These are phyloP conservation scores for Cyanoderma ruficeps DNA, from an alignment of 2,113 vertebrate genomes.

Conservation along the genomic window DNA sequence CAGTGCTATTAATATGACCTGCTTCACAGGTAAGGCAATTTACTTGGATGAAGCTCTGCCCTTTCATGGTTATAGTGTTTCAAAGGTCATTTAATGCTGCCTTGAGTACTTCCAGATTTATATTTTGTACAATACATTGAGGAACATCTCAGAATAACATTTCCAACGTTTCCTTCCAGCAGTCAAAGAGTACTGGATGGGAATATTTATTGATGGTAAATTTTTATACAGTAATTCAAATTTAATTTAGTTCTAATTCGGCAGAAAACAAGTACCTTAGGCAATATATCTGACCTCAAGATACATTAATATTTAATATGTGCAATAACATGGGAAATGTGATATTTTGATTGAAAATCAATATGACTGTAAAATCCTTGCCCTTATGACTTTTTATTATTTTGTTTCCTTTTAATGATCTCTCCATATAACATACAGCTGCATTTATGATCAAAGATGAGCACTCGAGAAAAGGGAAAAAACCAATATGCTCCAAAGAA, in stretches of 20 bases:
- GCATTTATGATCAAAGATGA: conserved; percentile 18
- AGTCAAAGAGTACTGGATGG: neutral
- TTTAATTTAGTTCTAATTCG: conserved; percentile 34
- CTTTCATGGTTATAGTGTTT: neutral
- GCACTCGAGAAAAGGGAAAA: neutral
- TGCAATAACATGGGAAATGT: neutral
- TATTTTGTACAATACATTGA: neutral
- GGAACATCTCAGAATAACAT: neutral
- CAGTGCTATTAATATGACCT: neutral
- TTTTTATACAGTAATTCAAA: neutral
- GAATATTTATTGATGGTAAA: conserved; percentile 25
- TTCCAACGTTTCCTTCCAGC: neutral
- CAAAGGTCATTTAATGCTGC: neutral
- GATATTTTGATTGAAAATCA: conserved; percentile 44
- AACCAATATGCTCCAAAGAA: neutral
- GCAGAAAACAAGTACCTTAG: conserved; percentile 10
- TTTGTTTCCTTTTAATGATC: conserved; percentile 15
- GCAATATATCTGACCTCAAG: conserved; percentile 20
- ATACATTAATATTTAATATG: conserved; percentile 18
- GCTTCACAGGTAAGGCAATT: neutral
- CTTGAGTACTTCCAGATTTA: neutral
- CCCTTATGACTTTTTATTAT: neutral
- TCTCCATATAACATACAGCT: neutral
- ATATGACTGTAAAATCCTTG: conserved; percentile 2
- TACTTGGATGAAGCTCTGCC: neutral